Conservation (phyloP, 23 tunicate genomes). For the Botrylloides violaceus region DNA sequence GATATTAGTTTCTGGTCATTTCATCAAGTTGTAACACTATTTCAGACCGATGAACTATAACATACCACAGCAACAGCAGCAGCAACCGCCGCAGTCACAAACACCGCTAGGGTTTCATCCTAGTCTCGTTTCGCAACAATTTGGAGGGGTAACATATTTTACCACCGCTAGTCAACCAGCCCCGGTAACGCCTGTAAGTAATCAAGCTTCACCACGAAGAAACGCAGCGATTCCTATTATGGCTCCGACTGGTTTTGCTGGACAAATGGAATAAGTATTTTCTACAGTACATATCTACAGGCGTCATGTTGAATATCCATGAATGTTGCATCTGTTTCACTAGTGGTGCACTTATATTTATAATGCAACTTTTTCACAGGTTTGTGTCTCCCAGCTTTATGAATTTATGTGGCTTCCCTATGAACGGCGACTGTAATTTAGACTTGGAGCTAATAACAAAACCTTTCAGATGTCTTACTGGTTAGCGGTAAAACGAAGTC, state of each 20-base stretch:
- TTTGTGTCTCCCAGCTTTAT: too few relatives aligned
- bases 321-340: neutral
- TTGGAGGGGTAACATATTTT: conserved; percentile 79
- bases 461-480: too few relatives aligned
- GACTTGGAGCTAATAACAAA: too few relatives aligned
- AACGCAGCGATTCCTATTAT: conserved; percentile 69
- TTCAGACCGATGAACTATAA: conserved; percentile 13
- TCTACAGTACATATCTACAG: neutral
- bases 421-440: too few relatives aligned
- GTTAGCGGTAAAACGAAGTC: too few relatives aligned
- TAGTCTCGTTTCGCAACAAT: conserved; percentile 51
- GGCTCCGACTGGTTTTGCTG: conserved; percentile 22
- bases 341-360: neutral
- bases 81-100: neutral
- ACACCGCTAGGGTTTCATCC: conserved; percentile 33
- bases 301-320: too few relatives aligned
- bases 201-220: conserved; percentile 46
- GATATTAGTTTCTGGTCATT: too few relatives aligned
- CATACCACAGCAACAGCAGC: conserved; percentile 3
- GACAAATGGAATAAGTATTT: neutral
- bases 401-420: too few relatives aligned
- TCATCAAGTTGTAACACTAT: neutral
- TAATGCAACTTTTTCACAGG: neutral
- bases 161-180: conserved; percentile 40
- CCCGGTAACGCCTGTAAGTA: neutral